Percentiles rank a stretch among this genome's conserved stretches.
phyloP scores from a whole-genome alignment of 1,140 invertebrate species.

The Mercenaria mercenaria region DNA sequence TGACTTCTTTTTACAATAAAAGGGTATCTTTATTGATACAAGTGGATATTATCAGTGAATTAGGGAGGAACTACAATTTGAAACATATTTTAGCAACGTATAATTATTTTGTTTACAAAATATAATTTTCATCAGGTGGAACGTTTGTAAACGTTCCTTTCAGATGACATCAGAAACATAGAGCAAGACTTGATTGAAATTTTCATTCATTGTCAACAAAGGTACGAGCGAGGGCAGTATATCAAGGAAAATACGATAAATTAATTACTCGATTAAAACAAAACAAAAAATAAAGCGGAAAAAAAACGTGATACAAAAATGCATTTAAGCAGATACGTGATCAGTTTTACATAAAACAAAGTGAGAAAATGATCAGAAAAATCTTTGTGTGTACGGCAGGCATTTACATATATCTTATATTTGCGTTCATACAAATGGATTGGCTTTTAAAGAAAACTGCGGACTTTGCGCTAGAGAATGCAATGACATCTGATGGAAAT shows the following conservation, averaged over 20 bases:
- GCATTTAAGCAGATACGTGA: no score
- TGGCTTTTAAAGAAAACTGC: background rate
- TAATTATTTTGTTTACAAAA: background rate
- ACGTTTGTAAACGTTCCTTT: background rate
- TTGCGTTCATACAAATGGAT: constrained; percentile 4
- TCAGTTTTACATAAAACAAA: background rate
- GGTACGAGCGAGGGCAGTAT: no score
- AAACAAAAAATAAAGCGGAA: no score
- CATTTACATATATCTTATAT: background rate
- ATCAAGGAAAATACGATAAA: no score
- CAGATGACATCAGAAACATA: no score
- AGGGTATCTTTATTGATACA: background rate
- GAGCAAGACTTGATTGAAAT: no score
- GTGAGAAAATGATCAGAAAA: constrained; percentile 3
- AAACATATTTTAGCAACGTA: background rate
- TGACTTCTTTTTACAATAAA: background rate
- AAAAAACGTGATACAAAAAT: no score
- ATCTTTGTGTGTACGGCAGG: background rate
- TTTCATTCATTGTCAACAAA: no score
- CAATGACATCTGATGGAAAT: background rate
- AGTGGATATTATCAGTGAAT: background rate
- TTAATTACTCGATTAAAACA: no score
- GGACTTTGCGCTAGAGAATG: background rate
- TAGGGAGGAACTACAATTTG: background rate
- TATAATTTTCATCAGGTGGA: background rate